Conservation (phyloP, 1,140 invertebrate species). For the Macrotrachela quadricornifera region DNA sequence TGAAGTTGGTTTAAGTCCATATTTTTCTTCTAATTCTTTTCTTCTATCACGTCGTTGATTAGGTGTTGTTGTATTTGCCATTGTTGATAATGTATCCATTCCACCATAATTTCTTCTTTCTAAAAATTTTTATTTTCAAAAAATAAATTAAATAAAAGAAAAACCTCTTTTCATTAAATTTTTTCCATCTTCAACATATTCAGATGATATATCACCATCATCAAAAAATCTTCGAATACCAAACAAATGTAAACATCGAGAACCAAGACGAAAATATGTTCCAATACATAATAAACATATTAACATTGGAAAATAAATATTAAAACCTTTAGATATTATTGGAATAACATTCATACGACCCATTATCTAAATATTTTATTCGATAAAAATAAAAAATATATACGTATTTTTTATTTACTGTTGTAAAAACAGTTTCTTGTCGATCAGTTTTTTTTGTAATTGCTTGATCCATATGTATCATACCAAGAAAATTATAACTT, state of each 20-base stretch:
- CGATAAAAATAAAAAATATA: background rate
- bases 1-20: too few relatives aligned
- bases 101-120: too few relatives aligned
- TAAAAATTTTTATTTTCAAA: background rate
- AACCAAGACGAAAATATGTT: slow-evolving; percentile 83
- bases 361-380: slow-evolving; percentile 55
- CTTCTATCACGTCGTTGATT: too few relatives aligned
- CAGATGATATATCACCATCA: slow-evolving; percentile 71
- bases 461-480: slow-evolving; percentile 94
- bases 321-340: slow-evolving; percentile 89
- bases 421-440: slow-evolving; percentile 64
- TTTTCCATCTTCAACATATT: slow-evolving; percentile 72
- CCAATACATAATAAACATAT: slow-evolving; percentile 76
- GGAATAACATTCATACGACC: slow-evolving; percentile 95
- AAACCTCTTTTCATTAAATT: slow-evolving; percentile 52
- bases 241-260: slow-evolving; percentile 57
- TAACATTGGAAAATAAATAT: slow-evolving; percentile 93
- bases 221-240: slow-evolving; percentile 86
- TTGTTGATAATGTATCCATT: too few relatives aligned
- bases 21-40: too few relatives aligned
- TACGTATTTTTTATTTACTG: slow-evolving; percentile 41
- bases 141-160: background rate
- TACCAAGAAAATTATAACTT: slow-evolving; percentile 87
- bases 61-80: too few relatives aligned
- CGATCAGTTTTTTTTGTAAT: slow-evolving; percentile 48